phyloP scores from a whole-genome alignment of 2,888 invertebrate genomes.

The Polia nebulosa region DNA sequence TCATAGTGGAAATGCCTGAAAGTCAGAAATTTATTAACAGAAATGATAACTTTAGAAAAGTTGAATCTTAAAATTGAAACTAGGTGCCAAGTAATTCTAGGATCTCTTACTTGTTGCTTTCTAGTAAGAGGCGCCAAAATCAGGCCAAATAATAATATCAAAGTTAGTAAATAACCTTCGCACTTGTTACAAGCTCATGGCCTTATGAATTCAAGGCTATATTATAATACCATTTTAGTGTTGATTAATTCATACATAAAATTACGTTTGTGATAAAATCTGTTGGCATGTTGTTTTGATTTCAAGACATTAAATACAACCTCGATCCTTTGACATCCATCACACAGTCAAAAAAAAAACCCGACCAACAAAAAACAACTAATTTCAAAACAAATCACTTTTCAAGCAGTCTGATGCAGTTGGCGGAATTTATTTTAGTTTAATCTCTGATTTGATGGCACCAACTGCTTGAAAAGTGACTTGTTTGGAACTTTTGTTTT shows the following conservation, averaged over 20 bases:
- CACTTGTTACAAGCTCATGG: conserved; percentile 39
- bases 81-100: conserved; percentile 30
- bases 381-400: no score
- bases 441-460: no score
- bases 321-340: neutral
- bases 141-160: conserved; percentile 43
- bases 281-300: conserved; percentile 9
- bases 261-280: conserved; percentile 40
- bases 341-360: no score
- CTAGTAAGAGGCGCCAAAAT: conserved; percentile 6
- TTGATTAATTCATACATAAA: conserved; percentile 41
- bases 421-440: no score
- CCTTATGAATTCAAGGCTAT: conserved; percentile 35
- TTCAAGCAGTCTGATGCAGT: no score
- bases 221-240: conserved; percentile 24
- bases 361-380: no score
- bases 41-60: no score
- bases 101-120: conserved; percentile 51
- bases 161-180: conserved; percentile 43
- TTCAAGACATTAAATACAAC: neutral
- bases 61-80: no score
- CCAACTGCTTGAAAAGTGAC: no score
- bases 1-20: no score
- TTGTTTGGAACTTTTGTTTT: no score
- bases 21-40: no score